Percentiles rank a stretch among this genome's conserved stretches.
Evolutionary conservation across 2,797 vertebrate genomes (phyloP).

Genomic region (Amphiprion clarkii): DNA sequence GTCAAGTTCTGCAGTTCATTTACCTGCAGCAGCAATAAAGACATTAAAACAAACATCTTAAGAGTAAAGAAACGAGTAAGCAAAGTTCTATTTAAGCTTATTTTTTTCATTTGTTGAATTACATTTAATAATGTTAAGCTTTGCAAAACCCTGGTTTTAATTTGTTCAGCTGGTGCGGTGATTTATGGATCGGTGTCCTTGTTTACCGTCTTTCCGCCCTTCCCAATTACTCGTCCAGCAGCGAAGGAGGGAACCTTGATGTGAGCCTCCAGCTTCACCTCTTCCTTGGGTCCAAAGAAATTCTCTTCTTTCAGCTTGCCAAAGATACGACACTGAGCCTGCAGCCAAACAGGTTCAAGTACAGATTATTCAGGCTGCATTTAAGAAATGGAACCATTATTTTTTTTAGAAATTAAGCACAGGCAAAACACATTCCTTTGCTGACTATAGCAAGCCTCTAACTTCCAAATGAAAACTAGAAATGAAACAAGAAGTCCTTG

Average conservation of each 20-base stretch:
- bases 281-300: slow-evolving; percentile 99
- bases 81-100: accelerated
- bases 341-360: slow-evolving; percentile 17
- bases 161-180: background rate
- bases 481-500: background rate
- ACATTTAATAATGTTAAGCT: background rate
- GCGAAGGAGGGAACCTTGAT: slow-evolving; percentile 99
- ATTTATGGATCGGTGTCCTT: background rate
- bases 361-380: slow-evolving; percentile 17
- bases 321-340: slow-evolving; percentile 99
- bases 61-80: background rate
- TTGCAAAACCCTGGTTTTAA: background rate
- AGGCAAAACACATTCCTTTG: too few species aligned
- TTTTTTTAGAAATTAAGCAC: too few species aligned
- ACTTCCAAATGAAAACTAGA: too few species aligned
- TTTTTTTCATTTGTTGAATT: background rate
- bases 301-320: slow-evolving; percentile 99
- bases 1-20: slow-evolving; percentile 99
- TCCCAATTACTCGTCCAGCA: slow-evolving; percentile 98
- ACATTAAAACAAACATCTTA: background rate
- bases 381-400: too few species aligned
- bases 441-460: too few species aligned
- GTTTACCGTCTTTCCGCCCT: slow-evolving; percentile 98
- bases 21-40: slow-evolving; percentile 83
- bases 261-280: slow-evolving; percentile 98